A percentile compares a stretch with the other conserved stretches of the same genome.
These are phyloP conservation scores for Phataginus tetradactyla DNA, from an alignment of 2,797 vertebrate species.

Conservation along the genomic window DNA sequence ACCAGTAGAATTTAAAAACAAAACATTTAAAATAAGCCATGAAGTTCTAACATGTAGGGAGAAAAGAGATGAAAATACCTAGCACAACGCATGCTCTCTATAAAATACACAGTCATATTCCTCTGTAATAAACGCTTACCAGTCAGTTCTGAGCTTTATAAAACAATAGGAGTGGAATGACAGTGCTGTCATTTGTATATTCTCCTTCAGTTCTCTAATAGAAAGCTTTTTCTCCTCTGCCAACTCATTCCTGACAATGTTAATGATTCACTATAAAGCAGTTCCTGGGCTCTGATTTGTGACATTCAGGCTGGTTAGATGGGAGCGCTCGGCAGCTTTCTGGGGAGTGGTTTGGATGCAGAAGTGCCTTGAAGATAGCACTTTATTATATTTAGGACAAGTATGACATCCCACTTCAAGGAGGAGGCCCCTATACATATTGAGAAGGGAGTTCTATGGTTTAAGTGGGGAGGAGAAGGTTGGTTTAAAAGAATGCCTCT, in stretches of 20 bases:
- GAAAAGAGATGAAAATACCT: neutral
- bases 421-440: conserved; percentile 95
- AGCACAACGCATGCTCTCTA: neutral
- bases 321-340: conserved; percentile 96
- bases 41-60: neutral
- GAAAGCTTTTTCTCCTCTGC: conserved; percentile 91
- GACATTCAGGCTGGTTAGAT: conserved; percentile 94
- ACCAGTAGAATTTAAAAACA: conserved; percentile 48
- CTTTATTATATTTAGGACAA: conserved; percentile 99
- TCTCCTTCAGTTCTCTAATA: conserved; percentile 87
- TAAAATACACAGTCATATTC: conserved; percentile 26
- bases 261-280: conserved; percentile 99
- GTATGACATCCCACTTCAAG: conserved; percentile 99
- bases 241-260: conserved; percentile 98
- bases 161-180: conserved; percentile 87
- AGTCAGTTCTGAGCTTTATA: conserved; percentile 87
- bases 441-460: conserved; percentile 94
- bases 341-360: conserved; percentile 97
- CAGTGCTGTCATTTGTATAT: conserved; percentile 90
- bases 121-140: conserved; percentile 86
- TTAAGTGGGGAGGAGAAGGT: conserved; percentile 93
- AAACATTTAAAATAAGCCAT: conserved; percentile 53
- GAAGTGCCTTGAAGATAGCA: conserved; percentile 98
- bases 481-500: conserved; percentile 97
- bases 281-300: conserved; percentile 96